Evolutionary conservation across 2,113 vertebrate genomes (phyloP), one percentile per base, ranked within the genome.

Genomic region (Tapirus terrestris): DNA sequence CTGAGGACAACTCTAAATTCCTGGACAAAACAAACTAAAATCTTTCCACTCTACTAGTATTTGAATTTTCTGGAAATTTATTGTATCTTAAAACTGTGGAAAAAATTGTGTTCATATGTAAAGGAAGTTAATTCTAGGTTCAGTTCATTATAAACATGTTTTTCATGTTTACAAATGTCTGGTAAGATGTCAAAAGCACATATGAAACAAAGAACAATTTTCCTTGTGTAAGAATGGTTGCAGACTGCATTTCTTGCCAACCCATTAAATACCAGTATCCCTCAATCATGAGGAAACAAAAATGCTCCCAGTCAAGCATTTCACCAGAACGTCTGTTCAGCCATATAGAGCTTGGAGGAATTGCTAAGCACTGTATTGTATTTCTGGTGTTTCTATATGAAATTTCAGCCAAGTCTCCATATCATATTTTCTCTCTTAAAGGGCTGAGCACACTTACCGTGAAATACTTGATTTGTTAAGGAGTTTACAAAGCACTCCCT

Each of bases 21-120:
- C 53, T 77, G 31, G 80, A 79, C 17, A 77, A 72, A 84, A 43
- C n/a, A 97, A 72, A 80, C 61, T 75, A 72, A 84, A 89, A 88
- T 72, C 0, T 88, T 75, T 79, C 31, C 25, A 76, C 14, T 87
- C 48, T 60, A n/a, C 18, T 75, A 33, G 8, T 0, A 91, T 91
- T 91, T 91, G 29, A 13, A 33, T 83, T 87, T 70, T 2, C 14
- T 77, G 12, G 14, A 86, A 82, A 87, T 61, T n/a, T 70, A 61
- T 18, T 81, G 5, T 33, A 31, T 53, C 45, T 67, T 80, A 51
- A 60, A 89, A 48, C 5, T 90, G 29, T 65, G 12, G 33, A 20
- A 36, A 68, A 65, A 21, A 33, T 16, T 23, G 8, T 60, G 13
- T 60, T 84, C 1, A 27, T 75, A 85, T n/a, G 25, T 43, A 68